A percentile compares a stretch with the other conserved stretches of the same genome.
Evolutionary conservation across 1,140 invertebrate genomes (phyloP).

Genomic region (Microplitis mediator): DNA sequence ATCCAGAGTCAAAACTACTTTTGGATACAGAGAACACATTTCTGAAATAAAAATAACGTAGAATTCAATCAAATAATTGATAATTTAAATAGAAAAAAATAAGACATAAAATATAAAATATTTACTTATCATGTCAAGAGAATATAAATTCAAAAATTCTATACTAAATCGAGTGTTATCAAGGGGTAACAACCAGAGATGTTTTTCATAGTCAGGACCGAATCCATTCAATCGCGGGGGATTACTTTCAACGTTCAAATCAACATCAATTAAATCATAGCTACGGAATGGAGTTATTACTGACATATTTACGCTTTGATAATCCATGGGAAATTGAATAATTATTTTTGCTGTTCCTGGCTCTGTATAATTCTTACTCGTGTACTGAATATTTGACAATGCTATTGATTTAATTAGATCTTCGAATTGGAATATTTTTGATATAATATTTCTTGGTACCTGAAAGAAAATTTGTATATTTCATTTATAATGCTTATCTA

Average conservation of each 20-base stretch:
- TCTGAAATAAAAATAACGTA: constrained; percentile 30
- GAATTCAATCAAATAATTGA: neutral
- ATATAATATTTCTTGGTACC: constrained; percentile 28
- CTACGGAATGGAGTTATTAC: constrained; percentile 34
- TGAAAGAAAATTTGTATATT: too few species aligned
- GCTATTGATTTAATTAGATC: constrained; percentile 23
- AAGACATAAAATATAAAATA: neutral
- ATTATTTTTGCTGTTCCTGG: constrained; percentile 33
- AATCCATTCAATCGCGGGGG: constrained; percentile 25
- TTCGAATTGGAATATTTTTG: constrained; percentile 8
- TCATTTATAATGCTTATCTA: too few species aligned
- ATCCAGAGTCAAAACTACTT: constrained; percentile 35
- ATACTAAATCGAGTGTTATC: constrained; percentile 41
- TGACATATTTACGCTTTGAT: constrained; percentile 33
- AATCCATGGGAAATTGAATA: constrained; percentile 32
- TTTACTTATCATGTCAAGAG: constrained; percentile 26
- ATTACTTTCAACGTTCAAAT: constrained; percentile 24
- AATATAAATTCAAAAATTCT: constrained; percentile 19
- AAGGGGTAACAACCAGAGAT: constrained; percentile 31
- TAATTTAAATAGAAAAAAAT: neutral
- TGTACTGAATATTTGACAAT: constrained; percentile 34
- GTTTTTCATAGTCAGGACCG: constrained; percentile 32
- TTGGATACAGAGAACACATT: constrained; percentile 40
- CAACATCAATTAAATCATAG: constrained; percentile 36
- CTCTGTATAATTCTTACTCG: constrained; percentile 22